Evolutionary conservation across 2,113 vertebrate genomes (phyloP).

Genomic region (Phoxinus phoxinus): DNA sequence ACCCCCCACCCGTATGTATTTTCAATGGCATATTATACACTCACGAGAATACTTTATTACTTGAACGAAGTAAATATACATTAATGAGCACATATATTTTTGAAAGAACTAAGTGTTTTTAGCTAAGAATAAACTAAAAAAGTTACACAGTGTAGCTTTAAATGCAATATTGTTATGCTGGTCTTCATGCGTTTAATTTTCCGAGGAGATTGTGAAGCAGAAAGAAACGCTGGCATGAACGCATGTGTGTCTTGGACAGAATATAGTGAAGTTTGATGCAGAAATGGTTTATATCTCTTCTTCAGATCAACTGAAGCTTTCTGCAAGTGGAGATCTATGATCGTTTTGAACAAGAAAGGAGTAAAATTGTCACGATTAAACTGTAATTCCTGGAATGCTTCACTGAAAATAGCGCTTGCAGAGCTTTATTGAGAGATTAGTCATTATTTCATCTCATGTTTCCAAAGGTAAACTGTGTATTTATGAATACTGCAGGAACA

Average conservation of each 20-base stretch:
- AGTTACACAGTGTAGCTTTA: too few relatives aligned
- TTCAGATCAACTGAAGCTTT: background rate
- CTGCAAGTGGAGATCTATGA: constrained; percentile 54
- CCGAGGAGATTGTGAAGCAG: too few relatives aligned
- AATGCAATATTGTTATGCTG: background rate
- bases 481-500: too few relatives aligned
- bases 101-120: too few relatives aligned
- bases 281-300: background rate
- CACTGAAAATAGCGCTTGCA: constrained; percentile 50
- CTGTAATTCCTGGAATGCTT: constrained; percentile 58
- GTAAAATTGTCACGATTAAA: constrained; percentile 64
- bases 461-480: too few relatives aligned
- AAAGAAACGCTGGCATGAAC: background rate
- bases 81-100: too few relatives aligned
- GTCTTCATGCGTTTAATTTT: background rate
- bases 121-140: too few relatives aligned
- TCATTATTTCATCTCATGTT: background rate
- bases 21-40: too few relatives aligned
- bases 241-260: constrained; percentile 1
- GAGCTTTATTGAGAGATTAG: background rate
- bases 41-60: too few relatives aligned
- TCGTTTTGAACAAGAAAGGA: constrained; percentile 57
- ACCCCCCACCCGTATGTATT: too few relatives aligned
- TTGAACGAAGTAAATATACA: too few relatives aligned
- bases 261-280: constrained; percentile 47